phyloP scores from a whole-genome alignment of 2,797 vertebrate species.

The Nannoperca obscura region DNA sequence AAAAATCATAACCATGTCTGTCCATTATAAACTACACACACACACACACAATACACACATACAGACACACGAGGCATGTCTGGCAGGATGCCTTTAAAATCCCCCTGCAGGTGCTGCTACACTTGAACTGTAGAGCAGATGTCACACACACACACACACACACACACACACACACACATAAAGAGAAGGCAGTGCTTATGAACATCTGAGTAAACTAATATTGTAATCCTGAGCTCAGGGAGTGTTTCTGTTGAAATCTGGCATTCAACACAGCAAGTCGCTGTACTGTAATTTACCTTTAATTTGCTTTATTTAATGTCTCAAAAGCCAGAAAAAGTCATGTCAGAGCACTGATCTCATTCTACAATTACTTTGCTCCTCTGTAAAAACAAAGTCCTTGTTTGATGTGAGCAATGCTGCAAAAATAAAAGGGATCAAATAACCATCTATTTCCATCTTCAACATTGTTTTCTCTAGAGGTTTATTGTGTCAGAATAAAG shows the following conservation, averaged over 20 bases:
- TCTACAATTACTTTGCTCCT: background rate
- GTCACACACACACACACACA: background rate
- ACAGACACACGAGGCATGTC: background rate
- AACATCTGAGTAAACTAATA: conserved; percentile 12
- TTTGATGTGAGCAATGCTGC: conserved; percentile 8
- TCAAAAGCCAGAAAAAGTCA: background rate
- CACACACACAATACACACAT: background rate
- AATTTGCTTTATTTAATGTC: background rate
- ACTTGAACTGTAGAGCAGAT: conserved; percentile 18
- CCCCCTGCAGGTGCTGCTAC: conserved; percentile 16
- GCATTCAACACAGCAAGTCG: background rate
- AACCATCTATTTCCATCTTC: conserved; percentile 12
- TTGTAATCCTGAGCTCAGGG: background rate
- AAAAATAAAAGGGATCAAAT: conserved; percentile 17
- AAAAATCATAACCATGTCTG: background rate
- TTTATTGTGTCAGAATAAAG: background rate
- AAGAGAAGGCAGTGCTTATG: background rate
- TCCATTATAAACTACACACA: background rate
- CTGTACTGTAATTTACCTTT: background rate
- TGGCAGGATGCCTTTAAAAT: conserved; percentile 20
- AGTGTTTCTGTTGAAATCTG: background rate
- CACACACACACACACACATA: conserved; percentile 12
- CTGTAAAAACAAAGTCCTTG: background rate
- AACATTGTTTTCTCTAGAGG: background rate
- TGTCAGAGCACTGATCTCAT: background rate